phyloP scores from a whole-genome alignment of 1,140 invertebrate species.

The Drosophila yakuba region DNA sequence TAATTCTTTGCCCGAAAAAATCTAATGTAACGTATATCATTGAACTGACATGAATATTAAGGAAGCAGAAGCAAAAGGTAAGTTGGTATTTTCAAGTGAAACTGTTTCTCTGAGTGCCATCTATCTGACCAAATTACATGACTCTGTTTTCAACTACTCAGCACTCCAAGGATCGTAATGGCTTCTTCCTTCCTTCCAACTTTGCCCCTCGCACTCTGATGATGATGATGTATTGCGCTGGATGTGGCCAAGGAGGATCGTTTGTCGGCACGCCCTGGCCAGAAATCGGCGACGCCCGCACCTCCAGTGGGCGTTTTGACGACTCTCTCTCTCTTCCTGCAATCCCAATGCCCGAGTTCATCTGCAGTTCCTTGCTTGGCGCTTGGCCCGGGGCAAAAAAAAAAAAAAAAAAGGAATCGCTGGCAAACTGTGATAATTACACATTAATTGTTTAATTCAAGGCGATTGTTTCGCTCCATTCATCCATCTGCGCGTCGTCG shows the following conservation, averaged over 20 bases:
- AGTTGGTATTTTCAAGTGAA: too few relatives aligned
- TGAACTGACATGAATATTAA: too few relatives aligned
- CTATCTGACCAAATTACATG: constrained; percentile 53
- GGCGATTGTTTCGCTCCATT: constrained; percentile 55
- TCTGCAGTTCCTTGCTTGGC: constrained; percentile 32
- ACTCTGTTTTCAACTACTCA: constrained; percentile 64
- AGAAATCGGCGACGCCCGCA: constrained; percentile 57
- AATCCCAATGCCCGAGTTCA: constrained; percentile 1
- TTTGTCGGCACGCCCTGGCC: constrained; percentile 61
- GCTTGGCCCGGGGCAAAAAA: constrained; percentile 46
- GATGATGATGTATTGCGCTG: constrained; percentile 74
- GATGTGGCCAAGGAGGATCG: constrained; percentile 48
- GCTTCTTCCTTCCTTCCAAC: constrained; percentile 10
- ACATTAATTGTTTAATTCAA: constrained; percentile 80
- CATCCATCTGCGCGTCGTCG: constrained; percentile 29
- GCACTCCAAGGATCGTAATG: constrained; percentile 48
- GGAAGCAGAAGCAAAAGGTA: too few relatives aligned
- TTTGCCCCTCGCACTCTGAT: constrained; percentile 31
- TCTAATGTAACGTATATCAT: too few relatives aligned
- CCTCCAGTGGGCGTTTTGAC: constrained; percentile 71
- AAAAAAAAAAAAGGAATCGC: constrained; percentile 16
- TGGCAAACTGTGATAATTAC: constrained; percentile 80
- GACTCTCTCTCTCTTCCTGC: constrained; percentile 50
- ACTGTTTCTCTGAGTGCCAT: constrained; percentile 14
- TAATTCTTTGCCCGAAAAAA: too few relatives aligned